These are phyloP conservation scores for Sebastes vulpes DNA, from an alignment of 2,797 vertebrate species.

Conservation along the genomic window DNA sequence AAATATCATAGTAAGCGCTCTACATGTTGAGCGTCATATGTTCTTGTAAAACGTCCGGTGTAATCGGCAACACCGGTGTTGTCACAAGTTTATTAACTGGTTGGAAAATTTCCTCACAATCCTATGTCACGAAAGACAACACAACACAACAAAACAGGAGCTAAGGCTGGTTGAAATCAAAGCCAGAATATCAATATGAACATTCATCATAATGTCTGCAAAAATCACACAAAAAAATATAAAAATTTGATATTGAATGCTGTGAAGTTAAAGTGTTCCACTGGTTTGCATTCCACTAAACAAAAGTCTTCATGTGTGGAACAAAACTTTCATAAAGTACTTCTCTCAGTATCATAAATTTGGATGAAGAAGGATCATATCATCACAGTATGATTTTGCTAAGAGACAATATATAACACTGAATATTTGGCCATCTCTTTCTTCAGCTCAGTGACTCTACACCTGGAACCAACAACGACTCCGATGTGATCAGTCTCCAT, in stretches of 20 bases:
- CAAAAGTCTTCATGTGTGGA: neutral
- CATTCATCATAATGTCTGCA: neutral
- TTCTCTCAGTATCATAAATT: neutral
- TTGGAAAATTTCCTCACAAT: rapidly evolving
- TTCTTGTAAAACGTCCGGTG: rapidly evolving
- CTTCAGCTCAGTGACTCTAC: neutral
- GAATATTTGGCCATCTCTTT: neutral
- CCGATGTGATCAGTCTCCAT: neutral
- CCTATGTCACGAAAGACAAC: neutral
- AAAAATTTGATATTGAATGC: neutral
- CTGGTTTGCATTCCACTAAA: neutral
- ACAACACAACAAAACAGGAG: neutral
- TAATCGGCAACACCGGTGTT: too few species aligned
- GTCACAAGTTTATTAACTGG: too few species aligned
- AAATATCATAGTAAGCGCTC: too few species aligned
- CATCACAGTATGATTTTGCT: neutral
- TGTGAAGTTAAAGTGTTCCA: neutral
- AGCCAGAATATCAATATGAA: neutral
- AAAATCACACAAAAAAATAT: neutral
- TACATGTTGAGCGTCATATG: too few species aligned
- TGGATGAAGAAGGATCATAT: neutral
- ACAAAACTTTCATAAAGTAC: neutral
- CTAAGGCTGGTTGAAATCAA: neutral
- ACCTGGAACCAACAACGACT: neutral
- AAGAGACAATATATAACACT: neutral